phyloP scores from a whole-genome alignment of 2,888 invertebrate genomes.

The Pammene fasciana region DNA sequence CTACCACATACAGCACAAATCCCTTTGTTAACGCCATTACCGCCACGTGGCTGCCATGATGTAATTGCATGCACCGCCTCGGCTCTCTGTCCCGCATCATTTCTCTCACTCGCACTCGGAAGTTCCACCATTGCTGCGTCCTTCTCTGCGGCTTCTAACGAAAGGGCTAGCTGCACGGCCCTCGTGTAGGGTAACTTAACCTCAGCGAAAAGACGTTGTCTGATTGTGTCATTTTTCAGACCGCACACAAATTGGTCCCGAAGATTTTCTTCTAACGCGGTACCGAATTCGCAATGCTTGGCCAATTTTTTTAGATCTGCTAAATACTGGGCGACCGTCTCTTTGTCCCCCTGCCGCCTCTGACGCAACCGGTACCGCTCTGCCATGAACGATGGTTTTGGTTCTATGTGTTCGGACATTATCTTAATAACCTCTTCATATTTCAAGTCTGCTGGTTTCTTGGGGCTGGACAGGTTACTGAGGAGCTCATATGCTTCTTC shows the following conservation, averaged over 20 bases:
- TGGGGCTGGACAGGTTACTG: conserved; percentile 3
- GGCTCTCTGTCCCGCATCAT: neutral
- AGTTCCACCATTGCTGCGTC: conserved; percentile 21
- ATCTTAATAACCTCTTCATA: neutral
- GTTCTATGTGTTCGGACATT: conserved; percentile 18
- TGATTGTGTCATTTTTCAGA: neutral
- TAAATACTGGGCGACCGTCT: conserved; percentile 19
- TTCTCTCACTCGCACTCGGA: neutral
- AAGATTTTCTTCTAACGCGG: neutral
- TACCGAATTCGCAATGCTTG: neutral
- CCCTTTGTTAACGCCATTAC: neutral
- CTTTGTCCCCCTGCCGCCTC: conserved; percentile 19
- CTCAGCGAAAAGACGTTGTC: conserved; percentile 3
- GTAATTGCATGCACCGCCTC: neutral
- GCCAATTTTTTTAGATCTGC: conserved; percentile 12
- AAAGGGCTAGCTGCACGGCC: conserved; percentile 10
- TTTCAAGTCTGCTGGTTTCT: neutral
- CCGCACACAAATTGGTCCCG: too few relatives aligned
- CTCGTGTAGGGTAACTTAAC: neutral
- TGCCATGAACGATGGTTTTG: conserved; percentile 32
- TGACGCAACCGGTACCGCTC: conserved; percentile 33
- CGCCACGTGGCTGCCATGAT: neutral
- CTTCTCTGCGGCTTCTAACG: conserved; percentile 23
- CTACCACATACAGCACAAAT: neutral
- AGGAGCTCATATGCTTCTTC: conserved; percentile 14